These are phyloP conservation scores for Amniataba percoides DNA, from an alignment of 2,797 vertebrate genomes.

Conservation along the genomic window DNA sequence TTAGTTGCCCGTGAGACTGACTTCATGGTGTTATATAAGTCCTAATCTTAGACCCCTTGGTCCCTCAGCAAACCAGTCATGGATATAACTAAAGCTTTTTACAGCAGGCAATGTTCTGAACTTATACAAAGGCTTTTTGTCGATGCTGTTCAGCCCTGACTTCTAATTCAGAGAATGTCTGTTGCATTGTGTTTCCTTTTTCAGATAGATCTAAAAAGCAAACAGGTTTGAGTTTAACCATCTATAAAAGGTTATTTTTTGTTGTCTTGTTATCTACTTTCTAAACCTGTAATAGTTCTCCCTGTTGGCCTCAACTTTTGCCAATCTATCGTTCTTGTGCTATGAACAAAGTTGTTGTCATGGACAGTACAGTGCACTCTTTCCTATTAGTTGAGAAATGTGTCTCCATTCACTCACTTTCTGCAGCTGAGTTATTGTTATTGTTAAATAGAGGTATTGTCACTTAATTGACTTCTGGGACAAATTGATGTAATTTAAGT, in stretches of 20 bases:
- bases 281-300: not conserved
- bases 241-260: not conserved
- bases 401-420: no score
- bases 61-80: not conserved
- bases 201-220: not conserved
- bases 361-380: no score
- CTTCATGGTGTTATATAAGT: constrained; percentile 25
- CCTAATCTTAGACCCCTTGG: not conserved
- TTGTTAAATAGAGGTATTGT: not conserved
- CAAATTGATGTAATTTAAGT: not conserved
- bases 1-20: constrained; percentile 8
- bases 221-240: not conserved
- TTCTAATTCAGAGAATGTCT: not conserved
- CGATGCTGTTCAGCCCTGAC: not conserved
- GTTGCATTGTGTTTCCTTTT: not conserved
- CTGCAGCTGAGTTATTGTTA: not conserved
- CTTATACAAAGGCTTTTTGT: not conserved
- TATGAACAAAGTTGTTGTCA: not conserved
- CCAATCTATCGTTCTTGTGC: not conserved
- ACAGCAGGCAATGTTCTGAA: not conserved
- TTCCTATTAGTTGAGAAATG: no score
- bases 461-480: not conserved
- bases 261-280: not conserved
- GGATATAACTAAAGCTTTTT: constrained; percentile 4
- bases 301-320: not conserved